Percentiles rank a stretch among this genome's conserved stretches.
These are phyloP conservation scores for Pandemis cinnamomeana DNA, from an alignment of 2,888 invertebrate species.

Conservation along the genomic window DNA sequence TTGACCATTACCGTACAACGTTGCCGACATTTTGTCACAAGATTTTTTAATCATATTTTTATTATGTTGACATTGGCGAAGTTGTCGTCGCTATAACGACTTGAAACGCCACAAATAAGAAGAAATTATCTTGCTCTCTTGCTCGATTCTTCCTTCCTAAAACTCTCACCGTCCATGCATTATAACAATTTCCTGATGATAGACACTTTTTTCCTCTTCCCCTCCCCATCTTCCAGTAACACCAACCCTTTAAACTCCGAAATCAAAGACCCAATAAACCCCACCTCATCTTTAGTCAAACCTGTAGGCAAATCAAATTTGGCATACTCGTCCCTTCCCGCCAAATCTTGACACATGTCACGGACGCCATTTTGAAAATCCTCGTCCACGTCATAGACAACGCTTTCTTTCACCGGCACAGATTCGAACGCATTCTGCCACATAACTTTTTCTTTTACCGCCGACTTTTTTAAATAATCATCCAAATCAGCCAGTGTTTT, in stretches of 20 bases:
- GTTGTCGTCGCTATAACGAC: no score
- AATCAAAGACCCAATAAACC: conserved; percentile 63
- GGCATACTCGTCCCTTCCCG: conserved; percentile 58
- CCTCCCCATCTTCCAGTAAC: conserved; percentile 61
- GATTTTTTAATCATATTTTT: no score
- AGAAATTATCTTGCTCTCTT: no score
- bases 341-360: conserved; percentile 71
- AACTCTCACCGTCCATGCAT: background rate
- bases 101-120: no score
- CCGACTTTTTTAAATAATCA: conserved; percentile 53
- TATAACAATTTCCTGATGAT: conserved; percentile 58
- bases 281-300: conserved; percentile 61
- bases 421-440: conserved; percentile 69
- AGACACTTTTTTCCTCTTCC: conserved; percentile 59
- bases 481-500: conserved; percentile 63
- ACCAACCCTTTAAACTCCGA: conserved; percentile 58
- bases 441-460: conserved; percentile 60
- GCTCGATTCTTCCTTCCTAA: no score
- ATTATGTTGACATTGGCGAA: no score
- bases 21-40: no score
- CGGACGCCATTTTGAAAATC: conserved; percentile 65
- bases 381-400: conserved; percentile 63
- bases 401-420: conserved; percentile 49
- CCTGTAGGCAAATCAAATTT: conserved; percentile 69
- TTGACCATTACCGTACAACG: no score